Evolutionary conservation across 2,888 invertebrate species (phyloP).

Genomic region (Himalopsyche tibetana): DNA sequence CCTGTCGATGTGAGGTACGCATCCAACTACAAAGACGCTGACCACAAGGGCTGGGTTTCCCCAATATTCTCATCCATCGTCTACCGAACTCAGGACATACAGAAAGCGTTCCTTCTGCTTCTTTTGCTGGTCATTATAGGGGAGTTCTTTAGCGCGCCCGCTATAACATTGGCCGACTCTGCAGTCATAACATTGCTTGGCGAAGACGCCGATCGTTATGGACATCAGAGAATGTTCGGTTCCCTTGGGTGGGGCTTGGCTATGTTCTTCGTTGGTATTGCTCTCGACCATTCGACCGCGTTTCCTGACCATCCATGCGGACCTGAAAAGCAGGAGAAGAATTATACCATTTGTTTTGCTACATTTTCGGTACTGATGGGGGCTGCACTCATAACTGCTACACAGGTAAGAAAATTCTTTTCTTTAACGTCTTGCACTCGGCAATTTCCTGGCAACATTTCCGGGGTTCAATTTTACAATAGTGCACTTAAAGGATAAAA

Average conservation of each 20-base stretch:
- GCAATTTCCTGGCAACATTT: too few relatives aligned
- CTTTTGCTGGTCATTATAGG: constrained; percentile 95
- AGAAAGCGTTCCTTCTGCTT: constrained; percentile 96
- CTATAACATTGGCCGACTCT: constrained; percentile 95
- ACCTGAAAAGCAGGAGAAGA: constrained; percentile 93
- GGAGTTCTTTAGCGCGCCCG: constrained; percentile 98
- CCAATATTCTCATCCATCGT: constrained; percentile 96
- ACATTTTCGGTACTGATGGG: constrained; percentile 98
- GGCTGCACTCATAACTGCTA: constrained; percentile 93
- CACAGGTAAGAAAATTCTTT: constrained; percentile 80
- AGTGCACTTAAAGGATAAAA: too few relatives aligned
- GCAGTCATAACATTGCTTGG: constrained; percentile 93
- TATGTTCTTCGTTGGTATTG: constrained; percentile 99
- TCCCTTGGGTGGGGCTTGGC: constrained; percentile 98
- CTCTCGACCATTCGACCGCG: constrained; percentile 96
- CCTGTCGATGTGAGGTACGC: constrained; percentile 87
- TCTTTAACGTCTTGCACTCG: neutral
- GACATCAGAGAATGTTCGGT: constrained; percentile 98
- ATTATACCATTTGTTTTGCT: constrained; percentile 99
- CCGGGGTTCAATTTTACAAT: too few relatives aligned
- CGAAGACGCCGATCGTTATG: constrained; percentile 92
- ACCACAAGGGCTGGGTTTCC: constrained; percentile 87
- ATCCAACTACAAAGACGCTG: constrained; percentile 83
- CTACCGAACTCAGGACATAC: constrained; percentile 91
- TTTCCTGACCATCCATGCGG: constrained; percentile 96